Percentiles rank a stretch among this genome's conserved stretches.
Evolutionary conservation across 1,140 invertebrate genomes (phyloP).

Genomic region (Arion vulgaris): DNA sequence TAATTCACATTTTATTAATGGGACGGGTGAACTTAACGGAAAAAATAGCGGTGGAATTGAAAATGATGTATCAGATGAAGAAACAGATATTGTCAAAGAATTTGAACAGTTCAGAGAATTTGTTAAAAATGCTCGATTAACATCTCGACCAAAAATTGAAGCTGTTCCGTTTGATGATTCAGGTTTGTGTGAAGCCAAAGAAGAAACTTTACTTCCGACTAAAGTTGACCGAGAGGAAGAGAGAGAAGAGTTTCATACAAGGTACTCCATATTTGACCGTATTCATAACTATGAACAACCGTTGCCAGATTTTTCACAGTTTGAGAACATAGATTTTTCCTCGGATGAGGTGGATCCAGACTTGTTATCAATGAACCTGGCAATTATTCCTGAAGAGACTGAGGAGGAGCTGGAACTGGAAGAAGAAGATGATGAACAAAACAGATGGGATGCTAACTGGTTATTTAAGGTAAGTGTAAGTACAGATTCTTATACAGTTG

Average conservation of each 20-base stretch:
- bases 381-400: constrained; percentile 65
- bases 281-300: constrained; percentile 47
- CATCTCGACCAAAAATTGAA: constrained; percentile 31
- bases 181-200: constrained; percentile 50
- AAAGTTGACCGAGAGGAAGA: constrained; percentile 48
- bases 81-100: constrained; percentile 50
- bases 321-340: constrained; percentile 58
- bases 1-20: background rate
- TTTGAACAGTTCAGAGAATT: constrained; percentile 61
- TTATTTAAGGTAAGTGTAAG: constrained; percentile 53
- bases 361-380: constrained; percentile 66
- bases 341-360: constrained; percentile 63
- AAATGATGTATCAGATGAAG: background rate
- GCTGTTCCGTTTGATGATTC: constrained; percentile 37
- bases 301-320: constrained; percentile 59
- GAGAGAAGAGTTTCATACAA: constrained; percentile 50
- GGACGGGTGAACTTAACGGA: background rate
- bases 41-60: background rate
- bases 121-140: constrained; percentile 49
- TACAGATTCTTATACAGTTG: background rate
- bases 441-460: constrained; percentile 60
- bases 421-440: constrained; percentile 40
- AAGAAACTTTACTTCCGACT: constrained; percentile 48
- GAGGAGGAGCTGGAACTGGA: constrained; percentile 61
- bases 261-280: constrained; percentile 54